Conservation (phyloP, 2,797 vertebrate genomes). For the Micropoecilia bifurca region DNA sequence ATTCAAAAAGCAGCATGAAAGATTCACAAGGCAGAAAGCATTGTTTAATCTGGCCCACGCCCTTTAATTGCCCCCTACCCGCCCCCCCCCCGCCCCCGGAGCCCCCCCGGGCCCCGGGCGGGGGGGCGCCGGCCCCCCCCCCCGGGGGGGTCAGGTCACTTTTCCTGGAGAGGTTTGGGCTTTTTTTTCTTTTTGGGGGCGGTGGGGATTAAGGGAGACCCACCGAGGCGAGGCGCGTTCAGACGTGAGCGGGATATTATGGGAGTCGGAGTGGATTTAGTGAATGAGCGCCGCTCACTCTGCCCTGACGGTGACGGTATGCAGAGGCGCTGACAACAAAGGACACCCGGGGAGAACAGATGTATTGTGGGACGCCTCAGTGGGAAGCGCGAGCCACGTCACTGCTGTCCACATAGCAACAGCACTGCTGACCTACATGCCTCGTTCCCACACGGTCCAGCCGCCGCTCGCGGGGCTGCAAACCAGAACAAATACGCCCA, state of each 20-base stretch:
- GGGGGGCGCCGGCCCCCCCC: too few relatives aligned
- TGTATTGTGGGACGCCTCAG: slow-evolving; percentile 68
- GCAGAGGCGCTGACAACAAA: slow-evolving; percentile 58
- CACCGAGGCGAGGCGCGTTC: neutral
- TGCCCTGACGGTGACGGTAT: slow-evolving; percentile 17
- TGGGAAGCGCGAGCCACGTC: slow-evolving; percentile 80
- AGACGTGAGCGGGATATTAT: neutral
- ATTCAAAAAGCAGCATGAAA: too few relatives aligned
- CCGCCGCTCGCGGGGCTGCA: slow-evolving; percentile 43
- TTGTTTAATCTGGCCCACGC: too few relatives aligned
- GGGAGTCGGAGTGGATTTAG: neutral
- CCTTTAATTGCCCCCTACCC: too few relatives aligned
- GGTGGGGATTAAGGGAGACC: neutral
- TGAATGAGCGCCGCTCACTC: neutral
- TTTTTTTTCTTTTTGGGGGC: neutral
- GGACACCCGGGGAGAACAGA: slow-evolving; percentile 49
- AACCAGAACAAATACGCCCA: neutral
- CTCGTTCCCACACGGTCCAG: slow-evolving; percentile 48
- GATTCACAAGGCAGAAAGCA: too few relatives aligned
- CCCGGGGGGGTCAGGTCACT: slow-evolving; percentile 45
- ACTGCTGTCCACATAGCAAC: slow-evolving; percentile 78
- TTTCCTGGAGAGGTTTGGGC: neutral
- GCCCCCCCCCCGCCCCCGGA: too few relatives aligned
- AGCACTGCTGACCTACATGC: slow-evolving; percentile 80
- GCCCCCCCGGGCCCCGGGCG: too few relatives aligned